phyloP scores from a whole-genome alignment of 2,113 vertebrate species.

The Choloepus hoffmanni region DNA sequence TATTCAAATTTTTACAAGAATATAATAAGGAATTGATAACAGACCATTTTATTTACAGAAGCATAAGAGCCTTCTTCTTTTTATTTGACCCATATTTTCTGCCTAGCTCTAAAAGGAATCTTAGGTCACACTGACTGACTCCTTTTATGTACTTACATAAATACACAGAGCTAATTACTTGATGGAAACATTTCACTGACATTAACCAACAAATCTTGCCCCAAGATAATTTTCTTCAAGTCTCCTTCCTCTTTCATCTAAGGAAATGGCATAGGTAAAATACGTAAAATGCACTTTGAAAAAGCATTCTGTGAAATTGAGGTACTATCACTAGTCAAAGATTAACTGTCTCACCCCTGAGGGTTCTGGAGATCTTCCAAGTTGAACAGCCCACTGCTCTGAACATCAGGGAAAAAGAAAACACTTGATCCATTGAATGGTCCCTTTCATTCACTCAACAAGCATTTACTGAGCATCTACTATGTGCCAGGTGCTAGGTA shows the following conservation, averaged over 20 bases:
- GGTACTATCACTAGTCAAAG: not conserved
- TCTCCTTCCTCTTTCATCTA: not conserved
- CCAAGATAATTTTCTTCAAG: not conserved
- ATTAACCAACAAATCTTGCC: not conserved
- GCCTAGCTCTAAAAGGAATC: not conserved
- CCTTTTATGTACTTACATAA: not conserved
- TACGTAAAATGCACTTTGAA: not conserved
- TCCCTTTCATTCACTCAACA: not conserved
- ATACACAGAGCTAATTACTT: not conserved
- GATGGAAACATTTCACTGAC: not conserved
- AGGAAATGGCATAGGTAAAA: not conserved
- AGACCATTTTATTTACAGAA: constrained; percentile 34
- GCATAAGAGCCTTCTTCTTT: constrained; percentile 24
- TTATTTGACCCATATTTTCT: constrained; percentile 27
- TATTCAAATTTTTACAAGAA: constrained; percentile 72
- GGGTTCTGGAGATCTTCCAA: not conserved
- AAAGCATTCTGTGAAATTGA: not conserved
- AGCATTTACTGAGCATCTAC: not conserved
- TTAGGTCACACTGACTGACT: not conserved
- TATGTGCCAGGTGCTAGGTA: not conserved
- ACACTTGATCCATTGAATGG: not conserved
- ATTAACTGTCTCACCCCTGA: not conserved
- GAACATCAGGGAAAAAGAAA: not conserved
- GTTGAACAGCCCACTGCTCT: not conserved
- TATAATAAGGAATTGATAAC: constrained; percentile 60